Evolutionary conservation across 2,113 vertebrate species (phyloP).

Genomic region (Donacobius atricapilla): DNA sequence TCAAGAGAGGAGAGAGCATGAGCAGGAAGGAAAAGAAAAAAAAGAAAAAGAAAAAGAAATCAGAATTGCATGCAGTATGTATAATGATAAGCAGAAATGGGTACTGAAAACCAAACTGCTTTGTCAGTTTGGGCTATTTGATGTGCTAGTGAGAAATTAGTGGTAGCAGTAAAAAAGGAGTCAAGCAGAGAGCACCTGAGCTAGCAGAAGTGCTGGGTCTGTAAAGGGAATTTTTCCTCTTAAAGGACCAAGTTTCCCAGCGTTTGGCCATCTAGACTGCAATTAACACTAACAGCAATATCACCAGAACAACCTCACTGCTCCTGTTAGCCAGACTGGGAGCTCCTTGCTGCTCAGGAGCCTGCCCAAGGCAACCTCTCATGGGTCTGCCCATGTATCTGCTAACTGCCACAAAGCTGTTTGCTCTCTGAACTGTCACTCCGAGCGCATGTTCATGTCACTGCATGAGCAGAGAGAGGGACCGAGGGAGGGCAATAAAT

Average conservation of each 20-base stretch:
- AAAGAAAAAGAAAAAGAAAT: neutral
- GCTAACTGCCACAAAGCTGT: neutral
- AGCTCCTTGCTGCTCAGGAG: neutral
- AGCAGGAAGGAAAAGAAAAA: neutral
- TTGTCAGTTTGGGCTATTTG: neutral
- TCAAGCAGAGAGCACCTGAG: neutral
- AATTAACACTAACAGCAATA: neutral
- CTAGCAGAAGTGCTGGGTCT: neutral
- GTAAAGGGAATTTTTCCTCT: neutral
- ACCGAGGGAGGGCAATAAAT: neutral
- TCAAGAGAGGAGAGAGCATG: neutral
- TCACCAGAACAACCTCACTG: neutral
- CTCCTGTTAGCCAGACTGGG: neutral
- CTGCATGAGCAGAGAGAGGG: neutral
- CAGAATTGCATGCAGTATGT: constrained; percentile 21
- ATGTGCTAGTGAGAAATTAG: neutral
- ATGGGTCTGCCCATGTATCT: neutral
- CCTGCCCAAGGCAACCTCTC: neutral
- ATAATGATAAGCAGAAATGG: neutral
- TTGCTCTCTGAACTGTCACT: neutral
- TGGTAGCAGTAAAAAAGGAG: neutral
- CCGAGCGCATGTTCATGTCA: neutral
- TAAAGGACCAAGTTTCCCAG: neutral
- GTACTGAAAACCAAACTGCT: neutral
- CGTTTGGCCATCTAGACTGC: neutral